Base-by-base conservation (phyloP, 2,888 invertebrate genomes). In the Latheticus oryzae region DNA sequence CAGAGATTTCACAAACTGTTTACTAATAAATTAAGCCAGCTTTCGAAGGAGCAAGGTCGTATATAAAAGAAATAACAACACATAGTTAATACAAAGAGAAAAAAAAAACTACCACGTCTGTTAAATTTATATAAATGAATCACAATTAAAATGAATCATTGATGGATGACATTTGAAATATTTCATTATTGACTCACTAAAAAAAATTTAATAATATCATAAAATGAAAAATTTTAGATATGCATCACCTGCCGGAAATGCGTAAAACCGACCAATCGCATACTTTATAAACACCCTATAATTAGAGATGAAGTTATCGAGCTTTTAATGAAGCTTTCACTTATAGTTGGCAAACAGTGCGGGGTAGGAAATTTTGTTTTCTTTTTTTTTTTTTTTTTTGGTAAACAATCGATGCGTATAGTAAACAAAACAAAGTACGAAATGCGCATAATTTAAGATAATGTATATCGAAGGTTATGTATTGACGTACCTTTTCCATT, bases 401-500 rank as follows among this genome's bases (percentile, higher is more conserved):
- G 23, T 24, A 52, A 52, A 42, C 42, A 42, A 23, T 24, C n/a
- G n/a, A n/a, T 30, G 40, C 40, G 48, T 28, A 48, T 30, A 23
- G 33, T 56, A 56, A 56, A 56, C 56, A 52, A 51, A 55, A 38
- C 54, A 54, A 38, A 38, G 51, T 28, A 28, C 32, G 24, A 58
- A 53, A 47, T 58, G 58, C 58, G 58, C 58, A 45, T 53, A 47
- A 58, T 58, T 53, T 42, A 35, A 54, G 30, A 33, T 42, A 43
- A 47, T 28, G 32, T 42, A 26, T 24, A 37, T 9, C 35, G 52
- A 57, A 51, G 45, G 45, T 37, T 38, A 9, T 17, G 45, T 3
- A 19, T 33, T 58, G 45, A 61, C 71, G 64, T 65, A 74, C 74
- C 73, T 72, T 67, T 69, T 53, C 70, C 73, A 67, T 73, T 71